Evolutionary conservation across 92 coral and sea anemone species (phyloP).

Genomic region (Bergia sp.): DNA sequence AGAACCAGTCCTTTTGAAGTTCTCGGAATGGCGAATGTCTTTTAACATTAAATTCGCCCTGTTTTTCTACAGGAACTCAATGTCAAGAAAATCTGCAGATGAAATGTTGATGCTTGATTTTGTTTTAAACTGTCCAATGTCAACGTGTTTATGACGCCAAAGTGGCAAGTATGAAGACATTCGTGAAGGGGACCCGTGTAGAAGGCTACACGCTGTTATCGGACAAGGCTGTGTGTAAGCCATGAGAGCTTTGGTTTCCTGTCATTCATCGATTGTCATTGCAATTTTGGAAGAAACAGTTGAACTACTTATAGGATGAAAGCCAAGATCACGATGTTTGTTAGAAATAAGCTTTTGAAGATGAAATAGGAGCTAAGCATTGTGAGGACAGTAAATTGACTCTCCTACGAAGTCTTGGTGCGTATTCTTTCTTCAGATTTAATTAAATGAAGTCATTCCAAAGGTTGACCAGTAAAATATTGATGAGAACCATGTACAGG

Average conservation of each 20-base stretch:
- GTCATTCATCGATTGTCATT: neutral
- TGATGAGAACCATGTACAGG: conserved; percentile 24
- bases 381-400: neutral
- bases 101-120: conserved; percentile 74
- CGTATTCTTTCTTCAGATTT: neutral
- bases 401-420: neutral
- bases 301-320: neutral
- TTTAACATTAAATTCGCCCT: neutral
- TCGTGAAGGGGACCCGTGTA: neutral
- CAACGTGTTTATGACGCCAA: conserved; percentile 75
- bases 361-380: neutral
- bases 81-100: conserved; percentile 77
- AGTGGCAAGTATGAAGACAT: neutral
- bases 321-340: neutral
- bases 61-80: conserved; percentile 62
- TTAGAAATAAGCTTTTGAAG: neutral
- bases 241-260: neutral
- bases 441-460: neutral
- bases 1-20: too few species aligned
- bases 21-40: neutral
- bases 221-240: neutral
- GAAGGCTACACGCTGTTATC: neutral
- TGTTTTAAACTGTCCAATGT: conserved; percentile 73
- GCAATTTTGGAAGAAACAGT: neutral
- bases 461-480: neutral